Percentiles rank a stretch among this genome's conserved stretches.
These are phyloP conservation scores for Trachymyrmex cornetzi DNA, from an alignment of 1,140 invertebrate genomes.

Conservation along the genomic window DNA sequence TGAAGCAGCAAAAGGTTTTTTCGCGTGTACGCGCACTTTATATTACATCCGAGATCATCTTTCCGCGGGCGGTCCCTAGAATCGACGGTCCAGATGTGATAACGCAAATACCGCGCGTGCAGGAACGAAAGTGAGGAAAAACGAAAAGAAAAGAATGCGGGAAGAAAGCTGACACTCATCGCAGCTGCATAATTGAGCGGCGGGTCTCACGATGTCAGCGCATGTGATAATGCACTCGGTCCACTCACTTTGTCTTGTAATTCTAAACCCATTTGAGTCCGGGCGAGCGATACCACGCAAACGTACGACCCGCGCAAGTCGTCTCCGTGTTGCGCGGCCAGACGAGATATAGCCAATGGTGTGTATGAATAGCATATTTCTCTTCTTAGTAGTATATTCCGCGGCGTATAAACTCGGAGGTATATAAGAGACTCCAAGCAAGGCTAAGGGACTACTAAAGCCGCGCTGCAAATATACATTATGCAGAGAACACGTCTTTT, in stretches of 20 bases:
- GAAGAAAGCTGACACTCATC: constrained; percentile 38
- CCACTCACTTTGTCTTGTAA: constrained; percentile 60
- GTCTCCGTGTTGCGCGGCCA: constrained; percentile 8
- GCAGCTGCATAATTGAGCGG: constrained; percentile 55
- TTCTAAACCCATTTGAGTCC: constrained; percentile 58
- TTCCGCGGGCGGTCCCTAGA: background rate
- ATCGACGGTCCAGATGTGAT: constrained; percentile 28
- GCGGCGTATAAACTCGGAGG: constrained; percentile 30
- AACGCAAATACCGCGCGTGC: constrained; percentile 20
- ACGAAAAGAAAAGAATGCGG: background rate
- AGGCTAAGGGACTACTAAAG: constrained; percentile 47
- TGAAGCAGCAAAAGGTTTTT: too few species aligned
- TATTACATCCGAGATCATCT: background rate
- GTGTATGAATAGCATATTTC: constrained; percentile 53
- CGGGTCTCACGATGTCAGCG: constrained; percentile 61
- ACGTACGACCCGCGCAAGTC: background rate
- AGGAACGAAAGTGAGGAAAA: background rate
- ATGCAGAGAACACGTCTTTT: constrained; percentile 1
- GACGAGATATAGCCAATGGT: constrained; percentile 26
- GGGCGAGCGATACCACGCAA: constrained; percentile 45
- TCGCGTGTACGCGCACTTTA: background rate
- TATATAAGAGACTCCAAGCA: constrained; percentile 13
- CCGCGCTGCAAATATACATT: constrained; percentile 27
- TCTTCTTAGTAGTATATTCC: constrained; percentile 14
- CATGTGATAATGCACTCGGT: constrained; percentile 54